A percentile compares a stretch with the other conserved stretches of the same genome.
Evolutionary conservation across 2,113 vertebrate species (phyloP).

Genomic region (Onychostruthus taczanowskii): DNA sequence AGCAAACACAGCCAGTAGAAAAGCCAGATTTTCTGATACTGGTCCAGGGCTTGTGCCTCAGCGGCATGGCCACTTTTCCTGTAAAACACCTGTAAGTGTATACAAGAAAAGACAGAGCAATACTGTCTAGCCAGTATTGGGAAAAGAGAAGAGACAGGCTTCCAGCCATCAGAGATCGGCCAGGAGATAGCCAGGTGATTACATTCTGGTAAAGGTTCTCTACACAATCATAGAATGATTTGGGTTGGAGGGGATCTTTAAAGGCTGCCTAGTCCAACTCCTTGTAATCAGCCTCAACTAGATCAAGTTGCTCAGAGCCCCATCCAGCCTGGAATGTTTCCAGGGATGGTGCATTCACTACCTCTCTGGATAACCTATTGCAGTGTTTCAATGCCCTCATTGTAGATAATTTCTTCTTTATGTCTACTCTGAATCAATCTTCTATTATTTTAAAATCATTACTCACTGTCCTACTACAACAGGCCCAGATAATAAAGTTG

Average conservation of each 20-base stretch:
- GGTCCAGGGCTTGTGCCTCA: neutral
- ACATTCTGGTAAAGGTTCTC: neutral
- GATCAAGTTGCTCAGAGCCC: neutral
- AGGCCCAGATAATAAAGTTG: neutral
- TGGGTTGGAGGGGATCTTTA: neutral
- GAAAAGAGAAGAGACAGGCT: neutral
- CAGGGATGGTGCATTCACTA: neutral
- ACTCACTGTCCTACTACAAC: accelerated
- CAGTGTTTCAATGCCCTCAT: neutral
- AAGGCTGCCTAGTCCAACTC: neutral
- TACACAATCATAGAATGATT: neutral
- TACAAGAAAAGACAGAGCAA: neutral
- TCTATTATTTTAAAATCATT: neutral
- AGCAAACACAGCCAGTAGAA: neutral
- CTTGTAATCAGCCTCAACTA: neutral
- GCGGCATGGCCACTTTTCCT: neutral
- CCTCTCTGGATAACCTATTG: neutral
- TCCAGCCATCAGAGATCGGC: neutral
- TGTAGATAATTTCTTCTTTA: neutral
- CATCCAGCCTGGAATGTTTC: neutral
- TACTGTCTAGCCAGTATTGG: neutral
- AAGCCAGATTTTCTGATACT: neutral
- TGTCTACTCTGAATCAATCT: neutral
- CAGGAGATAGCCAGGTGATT: neutral
- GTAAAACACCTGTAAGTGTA: neutral